Percentiles rank a stretch among this genome's conserved stretches.
Conservation (phyloP, 92 coral and sea anemone species). For the Phenganax subtilis region DNA sequence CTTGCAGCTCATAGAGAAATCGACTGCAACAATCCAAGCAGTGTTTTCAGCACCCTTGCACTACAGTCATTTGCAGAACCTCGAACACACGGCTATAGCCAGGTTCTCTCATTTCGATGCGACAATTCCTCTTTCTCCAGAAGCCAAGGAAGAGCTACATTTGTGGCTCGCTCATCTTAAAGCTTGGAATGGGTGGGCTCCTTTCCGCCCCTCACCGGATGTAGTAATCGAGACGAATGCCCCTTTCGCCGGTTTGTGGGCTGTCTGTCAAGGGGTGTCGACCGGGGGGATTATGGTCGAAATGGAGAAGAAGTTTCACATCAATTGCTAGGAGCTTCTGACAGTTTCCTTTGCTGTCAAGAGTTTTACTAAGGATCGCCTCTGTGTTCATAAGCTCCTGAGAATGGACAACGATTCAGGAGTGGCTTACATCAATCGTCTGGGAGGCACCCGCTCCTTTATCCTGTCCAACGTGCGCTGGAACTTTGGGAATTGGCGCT, state of each 20-base stretch:
- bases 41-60: background rate
- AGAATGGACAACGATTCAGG: background rate
- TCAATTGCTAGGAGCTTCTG: background rate
- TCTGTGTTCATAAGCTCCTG: too few relatives aligned
- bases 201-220: too few relatives aligned
- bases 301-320: too few relatives aligned
- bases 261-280: too few relatives aligned
- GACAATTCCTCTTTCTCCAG: background rate
- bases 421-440: background rate
- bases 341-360: background rate
- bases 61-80: background rate
- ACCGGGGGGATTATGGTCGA: too few relatives aligned
- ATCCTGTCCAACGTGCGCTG: background rate
- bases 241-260: too few relatives aligned
- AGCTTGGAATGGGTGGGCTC: too few relatives aligned
- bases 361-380: too few relatives aligned
- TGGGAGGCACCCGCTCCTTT: background rate
- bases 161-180: too few relatives aligned
- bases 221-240: too few relatives aligned
- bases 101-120: background rate
- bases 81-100: background rate
- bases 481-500: background rate
- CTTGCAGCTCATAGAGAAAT: background rate
- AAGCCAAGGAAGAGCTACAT: too few relatives aligned
- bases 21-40: background rate